Base-by-base conservation (phyloP, 2,888 invertebrate genomes). In the Epistrophe grossulariae region DNA sequence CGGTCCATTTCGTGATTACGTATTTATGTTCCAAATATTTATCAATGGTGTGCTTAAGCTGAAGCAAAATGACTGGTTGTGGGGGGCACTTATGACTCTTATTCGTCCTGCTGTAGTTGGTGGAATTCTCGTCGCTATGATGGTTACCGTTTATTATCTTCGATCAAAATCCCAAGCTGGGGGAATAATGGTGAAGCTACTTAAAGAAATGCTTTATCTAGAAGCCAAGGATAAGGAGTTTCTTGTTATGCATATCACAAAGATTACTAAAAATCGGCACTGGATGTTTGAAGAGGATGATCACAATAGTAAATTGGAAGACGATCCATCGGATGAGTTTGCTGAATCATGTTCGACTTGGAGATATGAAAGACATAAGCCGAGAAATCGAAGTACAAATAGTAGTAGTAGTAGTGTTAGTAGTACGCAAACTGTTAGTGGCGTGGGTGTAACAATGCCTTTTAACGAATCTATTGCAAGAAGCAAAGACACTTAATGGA, bases 191-290 rank as follows among this genome's bases (percentile, higher is more conserved):
- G 95, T 95, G 77, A 91, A 92, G 62, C 93, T 95, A 74, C 93
- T 96, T 84, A 93, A 95, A 0, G 94, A 94, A 76, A 95, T 96
- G 95, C 92, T 96, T 88, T 92, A 94, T 60, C 93, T 95, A 89
- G 95, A 95, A 89, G 94, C 95, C 0, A 94, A 94, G 90, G 96
- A 96, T 90, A 96, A 96, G 91, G 95, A 96, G 90, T 96, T 95
- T 93, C 93, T 96, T 78, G 93, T 96, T 31, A 92, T 93, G 62
- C 94, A 94, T 90, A 95, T 96, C 88, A 92, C 94, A 15, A 94
- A 94, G 89, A 94, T 95, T 15, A 94, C 95, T 40, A 94, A 94
- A 83, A 94, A 95, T 92, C 88, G 89, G 94, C 90, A 90, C 90
- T 91, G 90, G 89, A 50, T 89, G 70, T 89, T 88, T n/a, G 88